These are phyloP conservation scores for Caiman crocodilus DNA, from an alignment of 2,797 vertebrate genomes.

Conservation along the genomic window DNA sequence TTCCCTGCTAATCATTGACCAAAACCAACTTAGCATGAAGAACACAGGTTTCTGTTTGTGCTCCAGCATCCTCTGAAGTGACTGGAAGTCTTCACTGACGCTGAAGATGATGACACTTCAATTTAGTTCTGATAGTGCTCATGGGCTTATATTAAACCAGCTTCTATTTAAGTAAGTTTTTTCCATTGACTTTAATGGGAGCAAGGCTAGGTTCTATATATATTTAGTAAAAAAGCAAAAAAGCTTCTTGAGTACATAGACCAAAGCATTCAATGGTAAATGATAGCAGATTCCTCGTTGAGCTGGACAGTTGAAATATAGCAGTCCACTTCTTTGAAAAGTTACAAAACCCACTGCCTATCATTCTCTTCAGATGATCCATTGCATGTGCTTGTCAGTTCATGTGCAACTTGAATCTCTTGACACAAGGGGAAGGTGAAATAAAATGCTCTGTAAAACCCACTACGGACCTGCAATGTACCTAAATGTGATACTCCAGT, in stretches of 20 bases:
- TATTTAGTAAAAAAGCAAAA: constrained; percentile 52
- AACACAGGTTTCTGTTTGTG: neutral
- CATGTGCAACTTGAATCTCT: constrained; percentile 76
- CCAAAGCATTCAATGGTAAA: constrained; percentile 74
- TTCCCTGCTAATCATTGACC: constrained; percentile 1
- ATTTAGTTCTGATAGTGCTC: constrained; percentile 54
- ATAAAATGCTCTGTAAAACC: constrained; percentile 79
- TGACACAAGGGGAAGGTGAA: constrained; percentile 78
- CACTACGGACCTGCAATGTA: constrained; percentile 58
- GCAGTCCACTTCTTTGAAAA: constrained; percentile 71
- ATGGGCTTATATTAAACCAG: constrained; percentile 49
- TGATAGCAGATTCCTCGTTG: constrained; percentile 73
- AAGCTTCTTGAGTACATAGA: constrained; percentile 59
- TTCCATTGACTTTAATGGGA: constrained; percentile 29
- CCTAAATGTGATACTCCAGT: constrained; percentile 76
- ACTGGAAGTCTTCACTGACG: neutral
- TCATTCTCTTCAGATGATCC: constrained; percentile 65
- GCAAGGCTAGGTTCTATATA: neutral
- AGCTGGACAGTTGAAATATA: constrained; percentile 72
- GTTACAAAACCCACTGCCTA: constrained; percentile 62
- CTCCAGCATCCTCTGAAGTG: neutral
- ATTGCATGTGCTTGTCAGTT: constrained; percentile 74
- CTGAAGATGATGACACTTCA: neutral
- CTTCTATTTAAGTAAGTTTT: constrained; percentile 33
- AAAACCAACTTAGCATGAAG: neutral